Base-by-base conservation (phyloP, 2,113 vertebrate species). In the Lonchura striata region DNA sequence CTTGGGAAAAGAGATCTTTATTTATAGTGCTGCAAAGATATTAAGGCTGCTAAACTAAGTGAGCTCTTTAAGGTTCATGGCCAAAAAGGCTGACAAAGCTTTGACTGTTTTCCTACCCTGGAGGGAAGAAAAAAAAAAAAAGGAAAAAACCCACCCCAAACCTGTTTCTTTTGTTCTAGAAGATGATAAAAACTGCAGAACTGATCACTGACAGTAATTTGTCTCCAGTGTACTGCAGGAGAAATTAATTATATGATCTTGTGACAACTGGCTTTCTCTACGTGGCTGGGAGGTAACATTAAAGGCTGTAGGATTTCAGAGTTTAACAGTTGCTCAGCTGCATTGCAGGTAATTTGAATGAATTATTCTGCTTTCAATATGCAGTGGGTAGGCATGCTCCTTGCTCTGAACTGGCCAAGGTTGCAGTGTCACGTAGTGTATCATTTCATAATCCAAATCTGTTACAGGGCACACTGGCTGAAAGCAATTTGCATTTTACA, bases 1-100 rank as follows among this genome's bases (percentile, higher is more conserved):
- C 78, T 88, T 88, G 77, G 92, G 95, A 95, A 97, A 95, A 95
- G 35, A 82, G 56, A 91, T 92, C 41, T 68, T 95, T 96, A 95
- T 97, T 97, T 95, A 93, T 92, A 95, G 68, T 1, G 28, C 94
- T 94, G 79, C 88, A 89, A 92, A 92, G 88, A 82, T 93, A 91
- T 87, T 88, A 94, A 95, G 82, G 42, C 75, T 94, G 64, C 71
- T 95, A 94, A 97, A 85, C 44, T 79, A 54, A 95, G 74, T 79
- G 77, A 84, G 49, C 83, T 96, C 60, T 96, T 92, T 71, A 94
- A 96, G 92, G 86, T 90, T 94, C 88, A 90, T 78, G 91, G 86
- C n/a, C 44, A 89, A 95, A 93, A 95, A 53, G 53, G 57, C 87
- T 96, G 91, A 89, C 63, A 81, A 86, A 95, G 61, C 60, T 74